Evolutionary conservation across 92 coral and sea anemone species (phyloP), one percentile per base, ranked within the genome.

Genomic region (Montipora capitata): DNA sequence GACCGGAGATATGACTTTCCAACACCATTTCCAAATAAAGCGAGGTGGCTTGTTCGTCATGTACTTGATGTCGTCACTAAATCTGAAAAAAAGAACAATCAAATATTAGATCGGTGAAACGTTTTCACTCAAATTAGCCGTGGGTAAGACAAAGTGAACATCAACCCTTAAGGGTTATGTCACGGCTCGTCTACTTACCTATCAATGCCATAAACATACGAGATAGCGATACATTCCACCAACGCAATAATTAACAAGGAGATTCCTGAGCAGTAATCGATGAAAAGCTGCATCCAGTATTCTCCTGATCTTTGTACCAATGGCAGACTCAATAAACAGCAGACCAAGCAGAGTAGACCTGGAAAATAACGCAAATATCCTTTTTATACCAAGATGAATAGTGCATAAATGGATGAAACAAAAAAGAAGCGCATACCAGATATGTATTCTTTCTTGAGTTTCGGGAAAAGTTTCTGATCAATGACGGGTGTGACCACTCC

Each of bases 31-130:
- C 99, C 99, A 97, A 49, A 97, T 92, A 49, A 97, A 97, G 72
- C 98, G 94, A 12, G 99, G 99, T 14, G 98, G 99, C 67, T 97
- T 97, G 79, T 94, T 97, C 16, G 99, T 97, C 99, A 97, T 97
- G 90, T 97, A 97, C 58, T 93, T 88, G 49, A 97, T 97, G 78
- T 97, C 99, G 54, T 97, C 98, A 40, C 98, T 95, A 78, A 97
- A 97, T 80, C 98, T 97, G 85, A 10, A 64, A 57, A 27, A 27
- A 27, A 0, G 35, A 27, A 27, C 35, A 27, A 27, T 27, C 35
- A 27, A 27, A 1, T 0, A 27, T 27, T 27, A 27, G 35, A 27
- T 27, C 35, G 1, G 35, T 27, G 35, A 27, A 27, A 27, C 35
- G 35, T 27, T 27, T 27, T 27, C 35, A 27, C 35, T 27, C 35